Conservation (phyloP, 2,888 invertebrate genomes). For the Auanema freiburgensis region DNA sequence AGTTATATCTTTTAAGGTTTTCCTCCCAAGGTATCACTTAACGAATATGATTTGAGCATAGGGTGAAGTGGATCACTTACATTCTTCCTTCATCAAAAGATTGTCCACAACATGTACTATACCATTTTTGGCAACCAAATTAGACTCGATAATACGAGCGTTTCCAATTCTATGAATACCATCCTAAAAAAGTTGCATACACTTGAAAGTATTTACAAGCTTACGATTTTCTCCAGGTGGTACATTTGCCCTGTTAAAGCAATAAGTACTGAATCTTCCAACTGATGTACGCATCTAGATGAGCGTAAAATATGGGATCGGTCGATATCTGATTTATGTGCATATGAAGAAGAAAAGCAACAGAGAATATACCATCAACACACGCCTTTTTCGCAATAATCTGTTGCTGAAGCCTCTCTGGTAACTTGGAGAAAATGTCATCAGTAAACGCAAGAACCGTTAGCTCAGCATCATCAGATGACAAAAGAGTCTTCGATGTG, state of each 20-base stretch:
- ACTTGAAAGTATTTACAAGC: too few relatives aligned
- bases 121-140: slow-evolving; percentile 13
- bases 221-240: too few relatives aligned
- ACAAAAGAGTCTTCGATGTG: background rate
- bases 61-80: background rate
- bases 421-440: slow-evolving; percentile 9
- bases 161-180: background rate
- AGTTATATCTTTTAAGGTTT: slow-evolving; percentile 5
- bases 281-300: background rate
- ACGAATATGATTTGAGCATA: background rate
- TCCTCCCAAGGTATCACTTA: slow-evolving; percentile 14
- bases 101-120: slow-evolving; percentile 15
- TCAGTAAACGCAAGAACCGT: slow-evolving; percentile 18
- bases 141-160: slow-evolving; percentile 9
- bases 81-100: slow-evolving; percentile 16
- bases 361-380: background rate
- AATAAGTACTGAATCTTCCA: background rate
- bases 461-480: background rate
- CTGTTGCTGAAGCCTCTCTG: slow-evolving; percentile 5
- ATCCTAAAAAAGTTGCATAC: too few relatives aligned
- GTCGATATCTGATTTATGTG: slow-evolving; percentile 2
- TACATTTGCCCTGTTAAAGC: background rate
- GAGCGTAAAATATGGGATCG: background rate
- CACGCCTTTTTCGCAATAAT: slow-evolving; percentile 4
- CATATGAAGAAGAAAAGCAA: too few relatives aligned